Evolutionary conservation across 2,113 vertebrate species (phyloP), one percentile per base, ranked within the genome.

Genomic region (Sander vitreus): DNA sequence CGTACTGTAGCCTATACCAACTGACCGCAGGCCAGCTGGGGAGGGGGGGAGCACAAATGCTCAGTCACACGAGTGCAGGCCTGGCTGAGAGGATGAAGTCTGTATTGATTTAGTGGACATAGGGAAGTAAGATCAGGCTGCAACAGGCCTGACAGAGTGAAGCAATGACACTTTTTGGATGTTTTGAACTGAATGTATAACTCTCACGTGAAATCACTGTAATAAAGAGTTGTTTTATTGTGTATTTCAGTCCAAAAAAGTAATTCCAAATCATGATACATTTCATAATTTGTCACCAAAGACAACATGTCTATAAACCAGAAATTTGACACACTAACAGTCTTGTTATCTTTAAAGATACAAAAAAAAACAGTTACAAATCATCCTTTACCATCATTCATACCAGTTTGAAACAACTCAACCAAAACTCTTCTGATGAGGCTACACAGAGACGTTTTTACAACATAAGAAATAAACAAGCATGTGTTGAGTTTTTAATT

Each of bases 21-120:
- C 75, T 85, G 85, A 78, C 54, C 48, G 55, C 75, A 80, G 90
- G 63, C 53, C 39, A 81, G 85, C 64, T 60, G 70, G 7, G 6
- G 15, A 25, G 27, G 45, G 54, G 30, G 13, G 9, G 13, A 33
- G 19, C 45, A 77, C 78, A 57, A 84, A 64, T 51, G 66, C 58
- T 80, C 72, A 74, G 43, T 85, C 83, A 81, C 50, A 27, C 51
- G 53, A 39, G 54, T 0, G 47, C 25, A 66, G 76, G 85, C 80
- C 78, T 85, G 81, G 76, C 54, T 50, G 83, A 23, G 48, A 77
- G 53, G 57, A 69, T 57, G 68, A 45, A 69, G 73, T 75, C 68
- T 71, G 75, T 30, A 63, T 23, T 68, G 67, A 87, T 51, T 33
- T 45, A 67, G 39, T 51, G 63, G 55, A 72, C 50, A 54, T 3